Base-by-base conservation (phyloP, 2,113 vertebrate genomes). In the Marcusenius ussheri region DNA sequence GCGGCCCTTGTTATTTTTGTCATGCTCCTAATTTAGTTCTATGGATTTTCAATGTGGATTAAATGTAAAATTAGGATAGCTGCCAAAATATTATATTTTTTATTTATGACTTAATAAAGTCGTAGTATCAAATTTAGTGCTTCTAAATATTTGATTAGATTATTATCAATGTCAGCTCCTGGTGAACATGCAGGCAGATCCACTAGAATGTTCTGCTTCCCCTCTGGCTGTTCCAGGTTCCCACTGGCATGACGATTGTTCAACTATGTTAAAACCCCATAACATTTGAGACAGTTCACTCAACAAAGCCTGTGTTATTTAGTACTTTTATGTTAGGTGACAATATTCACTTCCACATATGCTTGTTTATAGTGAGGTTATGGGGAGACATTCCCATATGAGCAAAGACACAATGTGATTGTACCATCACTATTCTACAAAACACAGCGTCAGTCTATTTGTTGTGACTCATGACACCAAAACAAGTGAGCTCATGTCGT, bases 401-500 rank as follows among this genome's bases (percentile, higher is more conserved):
- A 19, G 31, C 27, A 87, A 35, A 74, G 8, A 62, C 11, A 39
- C 45, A 31, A 87, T 87, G 53, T 45, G 19, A 70, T 31, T 66
- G 83, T 45, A 35, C 46, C 47, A 21, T 50, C 83, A 42, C 45
- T 35, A 15, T 27, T 90, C n/a, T 42, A 50, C 24, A 13, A 84
- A 87, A 46, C 10, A 66, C 13, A 35, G n/a, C 1, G 5, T 51
- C 70, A 89, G 47, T 88, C 5, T 17, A 42, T 83, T 50, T 89
- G 45, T 85, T 85, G 24, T 6, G 45, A 85, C 39, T 85, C 89
- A 70, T 24, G 58, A 56, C 50, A 46, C n/a, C 31, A 46, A 45
- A 85, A 85, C 24, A 86, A 89, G 50, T 10, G 51, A 84, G 50
- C 77, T 85, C 51, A 90, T 47, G 74, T 42, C 35, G 56, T 42